These are phyloP conservation scores for Ciconia boyciana DNA, from an alignment of 2,113 vertebrate species.

Conservation along the genomic window DNA sequence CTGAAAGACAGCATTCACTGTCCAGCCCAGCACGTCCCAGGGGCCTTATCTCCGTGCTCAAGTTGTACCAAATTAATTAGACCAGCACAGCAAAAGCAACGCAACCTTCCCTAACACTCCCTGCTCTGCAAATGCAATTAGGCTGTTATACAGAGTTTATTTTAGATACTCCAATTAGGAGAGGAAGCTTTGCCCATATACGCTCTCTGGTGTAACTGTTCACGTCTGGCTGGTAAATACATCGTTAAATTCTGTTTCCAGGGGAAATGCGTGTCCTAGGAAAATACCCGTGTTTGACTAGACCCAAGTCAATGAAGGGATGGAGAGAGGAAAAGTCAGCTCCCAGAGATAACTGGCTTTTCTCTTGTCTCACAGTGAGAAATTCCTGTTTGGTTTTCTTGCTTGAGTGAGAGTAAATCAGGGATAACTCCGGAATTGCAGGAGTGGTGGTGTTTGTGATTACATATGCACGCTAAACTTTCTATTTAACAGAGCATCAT, in stretches of 20 bases:
- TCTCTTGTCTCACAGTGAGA: neutral
- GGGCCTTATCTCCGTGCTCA: conserved; percentile 22
- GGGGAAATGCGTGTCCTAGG: neutral
- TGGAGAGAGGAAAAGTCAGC: neutral
- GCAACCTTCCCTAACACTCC: neutral
- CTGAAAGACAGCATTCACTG: neutral
- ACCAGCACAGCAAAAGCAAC: neutral
- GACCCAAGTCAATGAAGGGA: accelerated
- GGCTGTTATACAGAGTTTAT: neutral
- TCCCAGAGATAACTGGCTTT: neutral
- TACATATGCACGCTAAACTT: accelerated
- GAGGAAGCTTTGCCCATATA: neutral
- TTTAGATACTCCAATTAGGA: conserved; percentile 24
- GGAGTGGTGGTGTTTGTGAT: neutral
- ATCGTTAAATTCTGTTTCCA: neutral
- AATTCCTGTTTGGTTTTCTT: neutral
- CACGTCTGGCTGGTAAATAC: neutral
- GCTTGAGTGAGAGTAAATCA: neutral
- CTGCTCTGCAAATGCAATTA: conserved; percentile 14
- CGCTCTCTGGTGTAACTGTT: neutral
- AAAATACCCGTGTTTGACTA: neutral
- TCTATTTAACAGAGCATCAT: neutral
- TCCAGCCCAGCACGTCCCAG: neutral
- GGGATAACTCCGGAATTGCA: neutral
- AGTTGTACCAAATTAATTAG: conserved; percentile 58